Evolutionary conservation across 2,113 vertebrate species (phyloP).

Genomic region (Nannospalax galili): DNA sequence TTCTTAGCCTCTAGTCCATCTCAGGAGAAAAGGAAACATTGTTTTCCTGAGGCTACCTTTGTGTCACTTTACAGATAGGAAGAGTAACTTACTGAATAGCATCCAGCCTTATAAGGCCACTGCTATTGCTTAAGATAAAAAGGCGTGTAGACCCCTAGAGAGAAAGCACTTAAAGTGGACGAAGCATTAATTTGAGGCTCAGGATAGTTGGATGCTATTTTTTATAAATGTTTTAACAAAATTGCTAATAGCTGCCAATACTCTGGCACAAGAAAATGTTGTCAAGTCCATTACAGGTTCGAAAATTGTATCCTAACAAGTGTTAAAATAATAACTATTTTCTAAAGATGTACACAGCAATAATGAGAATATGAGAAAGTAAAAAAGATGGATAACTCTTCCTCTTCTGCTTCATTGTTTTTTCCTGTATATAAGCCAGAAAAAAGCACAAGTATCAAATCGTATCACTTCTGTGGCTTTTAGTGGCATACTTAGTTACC

Average conservation of each 20-base stretch:
- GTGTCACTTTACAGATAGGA: background rate
- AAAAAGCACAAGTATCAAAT: background rate
- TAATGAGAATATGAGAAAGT: background rate
- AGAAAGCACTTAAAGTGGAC: background rate
- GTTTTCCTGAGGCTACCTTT: background rate
- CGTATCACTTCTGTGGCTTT: background rate
- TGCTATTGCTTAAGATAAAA: background rate
- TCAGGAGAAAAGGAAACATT: background rate
- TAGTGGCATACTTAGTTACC: background rate
- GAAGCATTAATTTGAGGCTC: background rate
- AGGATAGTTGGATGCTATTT: background rate
- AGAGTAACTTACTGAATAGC: background rate
- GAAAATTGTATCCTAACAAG: background rate
- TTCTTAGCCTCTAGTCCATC: constrained; percentile 67
- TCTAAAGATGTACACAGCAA: background rate
- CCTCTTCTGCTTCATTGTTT: background rate
- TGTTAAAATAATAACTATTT: background rate
- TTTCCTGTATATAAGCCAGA: background rate
- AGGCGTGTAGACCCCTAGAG: background rate
- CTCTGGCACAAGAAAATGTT: background rate
- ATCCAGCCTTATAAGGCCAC: background rate
- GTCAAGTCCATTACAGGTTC: background rate
- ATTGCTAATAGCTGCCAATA: background rate
- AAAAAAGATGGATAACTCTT: background rate
- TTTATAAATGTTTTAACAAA: background rate